A percentile compares a stretch with the other conserved stretches of the same genome.
Evolutionary conservation across 2,888 invertebrate species (phyloP).

Genomic region (Hetaerina titia): DNA sequence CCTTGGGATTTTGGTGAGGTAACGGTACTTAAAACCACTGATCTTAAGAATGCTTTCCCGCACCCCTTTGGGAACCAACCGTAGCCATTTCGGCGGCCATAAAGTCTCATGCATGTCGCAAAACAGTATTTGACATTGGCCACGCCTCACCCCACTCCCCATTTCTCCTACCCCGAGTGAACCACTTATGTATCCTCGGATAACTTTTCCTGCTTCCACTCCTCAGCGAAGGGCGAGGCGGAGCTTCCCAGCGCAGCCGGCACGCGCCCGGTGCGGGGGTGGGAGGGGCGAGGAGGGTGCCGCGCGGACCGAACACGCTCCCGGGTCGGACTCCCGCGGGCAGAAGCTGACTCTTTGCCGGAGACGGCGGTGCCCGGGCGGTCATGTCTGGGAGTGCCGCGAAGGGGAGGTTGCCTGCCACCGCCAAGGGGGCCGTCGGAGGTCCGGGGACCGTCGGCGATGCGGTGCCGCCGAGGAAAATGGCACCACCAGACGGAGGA

Average conservation of each 20-base stretch:
- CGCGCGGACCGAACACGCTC: neutral
- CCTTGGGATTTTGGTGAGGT: neutral
- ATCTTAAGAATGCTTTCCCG: neutral
- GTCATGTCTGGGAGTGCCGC: neutral
- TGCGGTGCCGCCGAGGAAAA: constrained; percentile 73
- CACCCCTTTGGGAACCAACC: too few relatives aligned
- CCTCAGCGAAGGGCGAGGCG: neutral
- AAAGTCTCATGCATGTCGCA: neutral
- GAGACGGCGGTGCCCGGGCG: neutral
- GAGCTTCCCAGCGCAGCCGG: neutral
- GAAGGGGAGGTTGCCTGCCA: neutral
- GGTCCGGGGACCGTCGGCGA: neutral
- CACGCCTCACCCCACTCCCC: neutral
- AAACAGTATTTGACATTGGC: neutral
- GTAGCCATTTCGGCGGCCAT: too few relatives aligned
- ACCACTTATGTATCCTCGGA: too few relatives aligned
- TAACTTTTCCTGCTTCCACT: neutral
- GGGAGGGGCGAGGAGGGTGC: neutral
- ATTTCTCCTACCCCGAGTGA: too few relatives aligned
- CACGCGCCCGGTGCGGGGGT: too few relatives aligned
- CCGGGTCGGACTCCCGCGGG: neutral
- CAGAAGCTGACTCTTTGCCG: constrained; percentile 17
- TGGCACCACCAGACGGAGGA: constrained; percentile 75
- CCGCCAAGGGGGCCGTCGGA: neutral
- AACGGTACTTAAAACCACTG: neutral